Percentiles rank a stretch among this genome's conserved stretches.
phyloP scores from a whole-genome alignment of 1,140 invertebrate genomes.

The Cherax quadricarinatus region DNA sequence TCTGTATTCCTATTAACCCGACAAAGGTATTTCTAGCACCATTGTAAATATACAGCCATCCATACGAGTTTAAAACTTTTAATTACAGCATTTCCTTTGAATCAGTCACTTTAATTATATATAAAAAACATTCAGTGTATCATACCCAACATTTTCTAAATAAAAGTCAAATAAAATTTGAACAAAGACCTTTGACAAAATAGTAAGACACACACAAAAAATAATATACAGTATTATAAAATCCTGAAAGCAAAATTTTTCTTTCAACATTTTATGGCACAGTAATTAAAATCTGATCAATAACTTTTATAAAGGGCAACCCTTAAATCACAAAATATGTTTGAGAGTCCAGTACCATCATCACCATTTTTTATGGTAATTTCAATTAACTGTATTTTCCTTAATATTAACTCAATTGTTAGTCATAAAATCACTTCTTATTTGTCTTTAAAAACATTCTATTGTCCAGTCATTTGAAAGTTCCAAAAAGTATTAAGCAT shows the following conservation, averaged over 20 bases:
- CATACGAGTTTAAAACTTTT: not conserved
- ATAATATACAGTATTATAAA: too few relatives aligned
- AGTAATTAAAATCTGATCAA: not conserved
- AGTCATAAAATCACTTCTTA: too few relatives aligned
- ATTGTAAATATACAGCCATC: not conserved
- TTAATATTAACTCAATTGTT: too few relatives aligned
- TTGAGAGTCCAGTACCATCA: not conserved
- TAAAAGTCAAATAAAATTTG: not conserved
- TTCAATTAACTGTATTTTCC: not conserved
- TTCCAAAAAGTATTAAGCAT: not conserved
- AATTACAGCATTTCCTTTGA: not conserved
- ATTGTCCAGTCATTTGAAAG: not conserved
- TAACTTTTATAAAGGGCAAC: not conserved
- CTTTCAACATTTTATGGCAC: not conserved
- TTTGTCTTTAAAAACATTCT: not conserved
- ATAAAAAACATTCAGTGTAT: too few relatives aligned
- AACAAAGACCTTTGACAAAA: not conserved
- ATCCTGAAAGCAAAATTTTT: not conserved
- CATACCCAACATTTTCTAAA: not conserved
- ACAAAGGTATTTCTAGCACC: slow-evolving; percentile 3
- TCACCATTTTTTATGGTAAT: not conserved
- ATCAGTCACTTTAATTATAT: too few relatives aligned
- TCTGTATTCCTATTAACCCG: not conserved
- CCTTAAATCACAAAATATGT: not conserved
- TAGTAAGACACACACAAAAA: not conserved